phyloP scores from a whole-genome alignment of 1,140 invertebrate species.

The Hetaerina americana region DNA sequence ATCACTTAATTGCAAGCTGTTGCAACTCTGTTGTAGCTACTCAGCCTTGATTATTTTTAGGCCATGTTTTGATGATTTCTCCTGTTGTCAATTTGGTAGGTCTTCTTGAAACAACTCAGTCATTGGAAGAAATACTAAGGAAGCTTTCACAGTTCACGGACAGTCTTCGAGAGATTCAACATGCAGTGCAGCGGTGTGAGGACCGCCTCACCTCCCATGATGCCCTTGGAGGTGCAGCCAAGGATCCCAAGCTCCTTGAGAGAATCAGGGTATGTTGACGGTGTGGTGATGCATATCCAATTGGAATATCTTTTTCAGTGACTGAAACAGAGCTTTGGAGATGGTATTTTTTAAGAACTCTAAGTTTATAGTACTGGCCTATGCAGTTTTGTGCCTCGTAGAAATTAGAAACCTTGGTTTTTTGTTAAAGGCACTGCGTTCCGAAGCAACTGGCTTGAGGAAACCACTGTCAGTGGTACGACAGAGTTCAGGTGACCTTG shows the following conservation, averaged over 20 bases:
- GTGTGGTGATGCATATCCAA: background rate
- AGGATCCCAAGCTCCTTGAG: slow-evolving; percentile 69
- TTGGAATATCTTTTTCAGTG: background rate
- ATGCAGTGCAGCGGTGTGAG: slow-evolving; percentile 71
- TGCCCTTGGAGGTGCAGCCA: slow-evolving; percentile 57
- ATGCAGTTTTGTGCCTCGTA: background rate
- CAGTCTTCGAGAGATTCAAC: slow-evolving; percentile 65
- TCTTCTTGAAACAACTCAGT: slow-evolving; percentile 47
- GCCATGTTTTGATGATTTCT: background rate
- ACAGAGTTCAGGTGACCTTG: slow-evolving; percentile 56
- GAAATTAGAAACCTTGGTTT: slow-evolving; percentile 10
- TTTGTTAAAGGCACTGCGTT: slow-evolving; percentile 39
- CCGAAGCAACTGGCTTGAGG: slow-evolving; percentile 59
- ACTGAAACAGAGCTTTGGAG: slow-evolving; percentile 6
- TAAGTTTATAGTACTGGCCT: background rate
- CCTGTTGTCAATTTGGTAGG: slow-evolving; percentile 22
- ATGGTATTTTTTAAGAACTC: background rate
- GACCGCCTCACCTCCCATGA: slow-evolving; percentile 73
- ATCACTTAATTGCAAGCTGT: background rate
- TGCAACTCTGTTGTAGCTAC: background rate
- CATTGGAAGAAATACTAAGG: slow-evolving; percentile 71
- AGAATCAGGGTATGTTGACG: slow-evolving; percentile 53
- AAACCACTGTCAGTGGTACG: slow-evolving; percentile 61
- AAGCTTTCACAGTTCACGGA: slow-evolving; percentile 77
- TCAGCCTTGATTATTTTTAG: background rate